Evolutionary conservation across 2,888 invertebrate genomes (phyloP).

Genomic region (Pherbina coryleti): DNA sequence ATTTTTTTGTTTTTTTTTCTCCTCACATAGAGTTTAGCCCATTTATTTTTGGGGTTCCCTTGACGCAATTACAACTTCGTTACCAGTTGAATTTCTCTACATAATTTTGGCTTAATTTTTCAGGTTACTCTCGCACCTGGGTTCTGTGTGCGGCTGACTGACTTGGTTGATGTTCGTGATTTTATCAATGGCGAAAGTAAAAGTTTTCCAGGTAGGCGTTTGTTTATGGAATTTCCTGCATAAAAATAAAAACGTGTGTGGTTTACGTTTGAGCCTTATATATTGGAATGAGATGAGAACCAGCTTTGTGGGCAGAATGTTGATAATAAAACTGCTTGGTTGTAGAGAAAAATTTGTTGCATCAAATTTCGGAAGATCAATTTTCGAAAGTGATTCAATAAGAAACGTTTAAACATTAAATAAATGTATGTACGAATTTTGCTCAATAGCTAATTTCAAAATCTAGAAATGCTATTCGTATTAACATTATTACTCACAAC

Average conservation of each 20-base stretch:
- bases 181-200: conserved; percentile 14
- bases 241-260: not conserved
- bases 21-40: not conserved
- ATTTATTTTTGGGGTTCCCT: not conserved
- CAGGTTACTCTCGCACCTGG: not conserved
- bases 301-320: too few relatives aligned
- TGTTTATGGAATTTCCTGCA: conserved; percentile 52
- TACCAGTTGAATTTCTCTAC: conserved; percentile 32
- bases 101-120: not conserved
- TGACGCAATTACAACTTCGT: conserved; percentile 34
- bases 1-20: not conserved
- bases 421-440: too few relatives aligned
- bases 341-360: too few relatives aligned
- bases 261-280: too few relatives aligned
- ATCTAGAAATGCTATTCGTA: too few relatives aligned
- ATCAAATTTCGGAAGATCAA: too few relatives aligned
- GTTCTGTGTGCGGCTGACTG: not conserved
- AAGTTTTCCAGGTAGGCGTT: conserved; percentile 53
- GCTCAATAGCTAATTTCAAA: too few relatives aligned
- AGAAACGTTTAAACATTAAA: too few relatives aligned
- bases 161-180: not conserved
- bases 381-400: too few relatives aligned
- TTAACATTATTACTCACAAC: too few relatives aligned
- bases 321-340: too few relatives aligned
- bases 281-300: too few relatives aligned